Conservation (phyloP, 2,888 invertebrate species). For the Julus scandinavius region DNA sequence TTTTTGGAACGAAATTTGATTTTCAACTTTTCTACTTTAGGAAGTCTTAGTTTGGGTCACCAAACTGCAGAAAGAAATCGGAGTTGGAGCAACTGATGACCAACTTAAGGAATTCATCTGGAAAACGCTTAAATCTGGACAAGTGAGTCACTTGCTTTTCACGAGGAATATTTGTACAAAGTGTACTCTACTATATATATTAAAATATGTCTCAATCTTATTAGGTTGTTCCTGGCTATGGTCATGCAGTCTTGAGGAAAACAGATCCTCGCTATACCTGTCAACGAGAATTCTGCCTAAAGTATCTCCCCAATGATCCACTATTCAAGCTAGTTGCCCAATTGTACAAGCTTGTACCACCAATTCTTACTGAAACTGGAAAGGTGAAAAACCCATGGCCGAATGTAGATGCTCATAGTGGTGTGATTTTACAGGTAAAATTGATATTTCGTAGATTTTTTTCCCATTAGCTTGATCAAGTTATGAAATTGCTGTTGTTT, state of each 20-base stretch:
- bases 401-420: conserved; percentile 97
- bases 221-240: conserved; percentile 95
- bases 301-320: conserved; percentile 91
- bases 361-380: conserved; percentile 89
- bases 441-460: conserved; percentile 57
- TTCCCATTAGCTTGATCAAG: conserved; percentile 63
- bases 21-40: conserved; percentile 60
- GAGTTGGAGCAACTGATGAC: conserved; percentile 86
- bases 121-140: conserved; percentile 95
- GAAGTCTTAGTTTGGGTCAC: conserved; percentile 93
- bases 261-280: conserved; percentile 93
- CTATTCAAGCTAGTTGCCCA: conserved; percentile 91
- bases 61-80: conserved; percentile 86
- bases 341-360: conserved; percentile 92
- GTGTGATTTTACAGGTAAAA: conserved; percentile 84
- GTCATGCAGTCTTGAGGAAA: conserved; percentile 94
- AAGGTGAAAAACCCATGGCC: conserved; percentile 99
- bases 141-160: conserved; percentile 65
- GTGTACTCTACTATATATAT: no score
- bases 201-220: background rate
- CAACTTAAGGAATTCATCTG: conserved; percentile 96
- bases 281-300: conserved; percentile 93
- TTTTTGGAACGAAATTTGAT: conserved; percentile 31
- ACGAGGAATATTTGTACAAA: background rate
- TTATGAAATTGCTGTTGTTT: background rate